Conservation (phyloP, 2,797 vertebrate species). For the Geotrypetes seraphini region DNA sequence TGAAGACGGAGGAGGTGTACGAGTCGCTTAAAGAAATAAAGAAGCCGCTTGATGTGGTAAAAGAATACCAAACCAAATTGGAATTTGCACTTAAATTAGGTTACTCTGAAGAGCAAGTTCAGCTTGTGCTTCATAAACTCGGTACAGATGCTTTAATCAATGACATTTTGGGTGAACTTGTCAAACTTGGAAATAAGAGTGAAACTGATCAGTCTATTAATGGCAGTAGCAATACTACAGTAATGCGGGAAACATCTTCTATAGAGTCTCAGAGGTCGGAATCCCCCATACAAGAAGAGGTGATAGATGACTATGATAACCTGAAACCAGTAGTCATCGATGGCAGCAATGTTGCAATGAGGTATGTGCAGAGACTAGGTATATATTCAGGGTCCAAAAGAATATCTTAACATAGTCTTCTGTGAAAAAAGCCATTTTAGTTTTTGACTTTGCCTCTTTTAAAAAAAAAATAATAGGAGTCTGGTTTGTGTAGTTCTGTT, state of each 20-base stretch:
- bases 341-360: slow-evolving; percentile 96
- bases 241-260: slow-evolving; percentile 55
- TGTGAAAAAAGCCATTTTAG: no score
- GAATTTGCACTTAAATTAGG: slow-evolving; percentile 95
- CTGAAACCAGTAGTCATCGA: slow-evolving; percentile 85
- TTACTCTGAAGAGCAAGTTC: slow-evolving; percentile 86
- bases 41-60: slow-evolving; percentile 50
- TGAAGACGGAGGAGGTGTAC: slow-evolving; percentile 52
- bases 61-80: slow-evolving; percentile 82
- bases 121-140: slow-evolving; percentile 85
- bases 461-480: no score
- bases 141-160: slow-evolving; percentile 89
- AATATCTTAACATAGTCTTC: no score
- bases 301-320: slow-evolving; percentile 80
- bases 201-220: slow-evolving; percentile 62
- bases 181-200: slow-evolving; percentile 87
- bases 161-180: slow-evolving; percentile 89
- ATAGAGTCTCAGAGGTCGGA: slow-evolving; percentile 68
- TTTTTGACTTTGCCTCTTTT: background rate
- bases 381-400: no score
- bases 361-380: slow-evolving; percentile 67
- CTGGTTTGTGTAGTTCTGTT: no score
- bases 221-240: slow-evolving; percentile 30
- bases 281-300: slow-evolving; percentile 58
- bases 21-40: slow-evolving; percentile 46